Evolutionary conservation across 2,113 vertebrate species (phyloP), one percentile per base, ranked within the genome.

Genomic region (Phasianus colchicus): DNA sequence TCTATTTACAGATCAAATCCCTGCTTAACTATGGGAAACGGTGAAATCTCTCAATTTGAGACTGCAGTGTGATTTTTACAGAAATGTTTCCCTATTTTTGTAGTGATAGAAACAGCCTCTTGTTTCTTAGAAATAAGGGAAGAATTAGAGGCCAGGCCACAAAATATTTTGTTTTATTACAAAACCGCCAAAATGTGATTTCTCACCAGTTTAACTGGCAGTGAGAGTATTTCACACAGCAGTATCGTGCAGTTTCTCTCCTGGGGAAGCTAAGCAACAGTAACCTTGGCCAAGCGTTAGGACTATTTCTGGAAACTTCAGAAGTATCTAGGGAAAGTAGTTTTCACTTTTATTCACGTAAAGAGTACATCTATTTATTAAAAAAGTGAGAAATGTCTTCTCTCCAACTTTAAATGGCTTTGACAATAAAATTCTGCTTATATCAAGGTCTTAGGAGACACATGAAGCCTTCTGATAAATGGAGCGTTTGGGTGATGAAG

Each of bases 331-430:
- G 95, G 74, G 86, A 83, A 95, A 95, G 88, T 90, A 43, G 75
- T 80, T 95, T 90, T 91, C 74, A 87, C 82, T 94, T 95, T 92
- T 96, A 97, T 97, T 96, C 94, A 95, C 91, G 91, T 87, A 91
- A 97, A 97, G 73, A 94, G 40, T 90, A 96, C 88, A 84, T 45
- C 93, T 96, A 91, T 94, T 92, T 96, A 95, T 97, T 96, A 83
- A 96, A 97, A 97, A 97, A 96, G 79, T 90, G 93, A 92, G 90
- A 93, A 94, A 96, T 86, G 50, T 43, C 66, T 95, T 95, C 66
- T 94, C 85, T 77, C 91, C 94, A 77, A 88, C 92, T 93, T 94
- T 89, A 93, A 88, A 93, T 96, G 82, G 94, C 60, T 94, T 95
- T 91, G 86, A 92, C 95, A 96, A 96, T 96, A 91, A 93, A 93